These are phyloP conservation scores for Hermaeophaga mercurialis DNA, from an alignment of 2,888 invertebrate genomes.

Conservation along the genomic window DNA sequence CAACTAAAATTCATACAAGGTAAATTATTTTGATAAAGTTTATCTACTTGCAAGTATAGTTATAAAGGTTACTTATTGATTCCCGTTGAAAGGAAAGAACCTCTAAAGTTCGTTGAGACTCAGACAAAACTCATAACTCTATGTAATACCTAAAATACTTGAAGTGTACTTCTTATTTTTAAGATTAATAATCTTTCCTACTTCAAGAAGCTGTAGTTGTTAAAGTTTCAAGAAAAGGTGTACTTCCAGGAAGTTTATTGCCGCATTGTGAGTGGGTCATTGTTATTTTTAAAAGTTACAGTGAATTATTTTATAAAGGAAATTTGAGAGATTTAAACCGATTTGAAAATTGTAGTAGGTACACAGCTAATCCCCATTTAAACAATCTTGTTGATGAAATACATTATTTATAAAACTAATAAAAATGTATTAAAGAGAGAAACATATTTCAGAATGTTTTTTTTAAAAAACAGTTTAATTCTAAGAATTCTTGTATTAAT, in stretches of 20 bases:
- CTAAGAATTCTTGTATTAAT: no score
- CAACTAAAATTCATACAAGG: not conserved
- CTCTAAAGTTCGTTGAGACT: no score
- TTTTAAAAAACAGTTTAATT: no score
- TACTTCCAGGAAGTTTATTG: constrained; percentile 25
- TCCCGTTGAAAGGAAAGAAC: no score
- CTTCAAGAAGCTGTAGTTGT: constrained; percentile 28
- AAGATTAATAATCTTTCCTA: constrained; percentile 43
- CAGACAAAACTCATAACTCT: constrained; percentile 2
- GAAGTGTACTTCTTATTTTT: constrained; percentile 37
- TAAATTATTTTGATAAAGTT: not conserved
- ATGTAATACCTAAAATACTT: constrained; percentile 35
- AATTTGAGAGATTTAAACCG: not conserved
- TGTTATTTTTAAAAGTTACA: constrained; percentile 10
- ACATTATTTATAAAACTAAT: no score
- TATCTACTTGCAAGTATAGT: no score
- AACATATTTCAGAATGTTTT: no score
- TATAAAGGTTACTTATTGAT: no score
- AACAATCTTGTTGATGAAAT: no score
- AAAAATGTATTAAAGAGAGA: no score
- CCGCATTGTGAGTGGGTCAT: constrained; percentile 7
- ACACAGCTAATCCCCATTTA: no score
- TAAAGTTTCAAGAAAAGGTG: constrained; percentile 29
- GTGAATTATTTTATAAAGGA: not conserved
- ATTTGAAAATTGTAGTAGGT: no score